Conservation (phyloP, 2,888 invertebrate species). For the Thymelicus sylvestris region DNA sequence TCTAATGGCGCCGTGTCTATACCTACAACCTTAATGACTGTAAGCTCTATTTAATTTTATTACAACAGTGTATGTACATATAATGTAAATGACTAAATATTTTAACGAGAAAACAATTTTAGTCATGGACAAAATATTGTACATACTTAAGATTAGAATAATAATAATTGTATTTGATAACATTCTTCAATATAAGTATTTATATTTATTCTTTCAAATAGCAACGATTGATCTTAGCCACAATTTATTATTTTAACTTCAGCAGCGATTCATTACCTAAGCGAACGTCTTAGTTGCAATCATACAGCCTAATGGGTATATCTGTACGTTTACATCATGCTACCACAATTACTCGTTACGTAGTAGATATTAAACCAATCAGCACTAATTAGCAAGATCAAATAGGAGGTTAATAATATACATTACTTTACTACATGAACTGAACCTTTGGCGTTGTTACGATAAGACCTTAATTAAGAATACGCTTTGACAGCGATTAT, state of each 20-base stretch:
- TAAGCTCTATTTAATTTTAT: not conserved
- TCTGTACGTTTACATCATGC: too few species aligned
- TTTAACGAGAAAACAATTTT: too few species aligned
- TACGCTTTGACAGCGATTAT: constrained; percentile 19
- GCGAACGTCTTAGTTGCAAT: not conserved
- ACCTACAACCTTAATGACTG: not conserved
- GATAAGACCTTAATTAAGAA: constrained; percentile 26
- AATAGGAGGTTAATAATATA: constrained; percentile 32
- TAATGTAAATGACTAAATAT: not conserved
- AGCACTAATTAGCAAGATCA: constrained; percentile 36
- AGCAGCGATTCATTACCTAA: too few species aligned
- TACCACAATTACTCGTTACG: constrained; percentile 24
- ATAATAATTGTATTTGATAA: too few species aligned
- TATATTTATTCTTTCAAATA: too few species aligned
- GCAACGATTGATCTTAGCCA: too few species aligned
- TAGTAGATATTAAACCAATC: constrained; percentile 33
- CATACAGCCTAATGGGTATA: too few species aligned
- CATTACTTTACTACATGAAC: constrained; percentile 13
- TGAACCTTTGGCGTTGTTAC: constrained; percentile 17
- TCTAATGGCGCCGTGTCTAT: constrained; percentile 39
- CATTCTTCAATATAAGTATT: too few species aligned
- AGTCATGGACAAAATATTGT: too few species aligned
- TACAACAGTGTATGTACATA: not conserved
- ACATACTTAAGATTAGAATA: too few species aligned
- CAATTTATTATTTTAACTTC: too few species aligned